phyloP scores from a whole-genome alignment of 2,797 vertebrate genomes.

The Acomys russatus region DNA sequence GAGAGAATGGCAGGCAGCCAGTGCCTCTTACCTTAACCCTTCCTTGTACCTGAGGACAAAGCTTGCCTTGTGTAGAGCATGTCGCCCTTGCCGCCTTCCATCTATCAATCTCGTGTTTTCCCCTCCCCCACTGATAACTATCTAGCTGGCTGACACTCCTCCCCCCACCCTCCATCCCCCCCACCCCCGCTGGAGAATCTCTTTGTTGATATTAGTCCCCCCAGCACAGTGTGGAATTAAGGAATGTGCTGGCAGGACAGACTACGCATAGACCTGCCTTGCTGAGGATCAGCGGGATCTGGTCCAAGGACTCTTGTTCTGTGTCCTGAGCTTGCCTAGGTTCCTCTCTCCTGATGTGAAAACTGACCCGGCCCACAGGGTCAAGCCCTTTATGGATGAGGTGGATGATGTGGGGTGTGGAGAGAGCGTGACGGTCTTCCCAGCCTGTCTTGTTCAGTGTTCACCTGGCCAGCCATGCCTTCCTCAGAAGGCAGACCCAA shows the following conservation, averaged over 20 bases:
- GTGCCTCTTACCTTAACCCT: background rate
- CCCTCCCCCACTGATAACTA: background rate
- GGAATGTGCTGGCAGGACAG: background rate
- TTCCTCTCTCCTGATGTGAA: background rate
- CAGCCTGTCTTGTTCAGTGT: background rate
- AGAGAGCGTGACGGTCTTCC: background rate
- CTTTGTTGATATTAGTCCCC: slow-evolving; percentile 23
- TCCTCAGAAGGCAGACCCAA: background rate
- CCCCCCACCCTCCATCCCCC: accelerated
- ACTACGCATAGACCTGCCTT: accelerated
- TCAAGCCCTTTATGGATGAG: background rate
- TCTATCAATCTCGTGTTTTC: background rate
- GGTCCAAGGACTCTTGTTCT: accelerated
- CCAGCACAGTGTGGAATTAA: background rate
- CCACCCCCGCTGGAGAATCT: background rate
- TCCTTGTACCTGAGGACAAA: slow-evolving; percentile 30
- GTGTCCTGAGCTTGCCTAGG: background rate
- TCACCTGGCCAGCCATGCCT: background rate
- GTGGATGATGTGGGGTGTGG: accelerated
- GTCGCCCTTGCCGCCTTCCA: background rate
- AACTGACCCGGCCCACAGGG: background rate
- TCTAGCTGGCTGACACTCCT: background rate
- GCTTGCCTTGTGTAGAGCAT: slow-evolving; percentile 28
- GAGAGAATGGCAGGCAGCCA: slow-evolving; percentile 9
- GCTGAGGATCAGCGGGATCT: background rate